Evolutionary conservation across 2,888 invertebrate genomes (phyloP), one percentile per base, ranked within the genome.

Genomic region (Thereva nobilitata): DNA sequence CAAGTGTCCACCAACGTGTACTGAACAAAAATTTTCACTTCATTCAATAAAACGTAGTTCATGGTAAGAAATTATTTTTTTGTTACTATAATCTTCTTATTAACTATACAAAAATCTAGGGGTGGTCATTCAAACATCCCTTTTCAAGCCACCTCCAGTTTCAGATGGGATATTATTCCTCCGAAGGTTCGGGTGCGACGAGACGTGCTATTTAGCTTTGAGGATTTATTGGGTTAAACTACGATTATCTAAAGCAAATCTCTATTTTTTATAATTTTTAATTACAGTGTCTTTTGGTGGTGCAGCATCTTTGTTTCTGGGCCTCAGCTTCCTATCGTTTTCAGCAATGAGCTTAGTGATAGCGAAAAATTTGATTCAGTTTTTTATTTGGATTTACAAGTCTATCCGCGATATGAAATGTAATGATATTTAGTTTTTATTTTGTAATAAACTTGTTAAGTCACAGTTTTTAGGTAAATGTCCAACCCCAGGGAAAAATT

Each of bases 121-220:
- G 44, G 61, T 10, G 63, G 67, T 2, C 66, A 64, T 42, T 63
- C 41, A 7, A 67, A 68, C 9, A 66, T 68, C 12, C 69, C 68
- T 41, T 70, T 71, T 47, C 55, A 63, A 10, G 61, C 63, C 3
- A 79, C 82, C 52, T 82, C 84, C 1, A 83, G 83, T 10, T 84
- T 84, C 71, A 79, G 84, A 4, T 84, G 84, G 83, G 84, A 84
- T 54, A 72, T 85, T 3, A 75, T 83, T 52, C 81, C 83, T 5
- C 84, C 85, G 1, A 84, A 83, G 38, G 83, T 84, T 4, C 82
- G 85, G 66, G 81, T 83, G 69, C 79, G 81, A n/a, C 78, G 86
- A 34, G 84, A 85, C 75, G 82, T 86, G 4, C 77, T 86, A 1
- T 86, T 85, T 72, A 83, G 84, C 54, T 84, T 85, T 72, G 84